Evolutionary conservation across 2,797 vertebrate genomes (phyloP).

Genomic region (Diplodus puntazzo): DNA sequence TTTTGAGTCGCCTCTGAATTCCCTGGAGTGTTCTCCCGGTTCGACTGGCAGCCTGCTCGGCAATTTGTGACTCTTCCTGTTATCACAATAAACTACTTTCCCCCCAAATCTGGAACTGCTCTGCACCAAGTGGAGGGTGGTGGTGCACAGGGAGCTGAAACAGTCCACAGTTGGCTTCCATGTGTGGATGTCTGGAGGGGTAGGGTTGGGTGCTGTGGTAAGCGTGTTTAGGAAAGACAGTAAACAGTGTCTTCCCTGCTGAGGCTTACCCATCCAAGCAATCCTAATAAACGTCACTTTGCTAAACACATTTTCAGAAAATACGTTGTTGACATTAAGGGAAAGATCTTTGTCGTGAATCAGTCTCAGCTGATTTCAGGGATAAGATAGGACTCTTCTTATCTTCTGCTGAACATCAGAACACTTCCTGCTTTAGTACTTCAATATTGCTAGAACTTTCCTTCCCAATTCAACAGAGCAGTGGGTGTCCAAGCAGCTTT

Average conservation of each 20-base stretch:
- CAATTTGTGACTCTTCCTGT: constrained; percentile 73
- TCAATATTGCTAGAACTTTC: no score
- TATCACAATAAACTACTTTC: constrained; percentile 73
- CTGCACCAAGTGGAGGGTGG: constrained; percentile 39
- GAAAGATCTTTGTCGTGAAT: no score
- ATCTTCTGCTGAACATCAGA: no score
- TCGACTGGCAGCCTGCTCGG: constrained; percentile 56
- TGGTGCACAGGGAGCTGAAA: constrained; percentile 14
- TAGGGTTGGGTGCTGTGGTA: not conserved
- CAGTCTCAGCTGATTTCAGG: no score
- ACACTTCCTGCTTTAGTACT: no score
- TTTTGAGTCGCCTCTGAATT: constrained; percentile 67
- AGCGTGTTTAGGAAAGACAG: constrained; percentile 15
- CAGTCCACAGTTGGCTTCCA: constrained; percentile 39
- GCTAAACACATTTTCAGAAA: no score
- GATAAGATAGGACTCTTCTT: no score
- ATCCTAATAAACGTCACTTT: no score
- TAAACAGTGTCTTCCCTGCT: not conserved
- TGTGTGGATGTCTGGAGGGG: constrained; percentile 20
- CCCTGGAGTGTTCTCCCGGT: constrained; percentile 35
- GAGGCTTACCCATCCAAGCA: no score
- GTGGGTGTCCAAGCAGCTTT: no score
- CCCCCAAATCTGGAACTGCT: constrained; percentile 59
- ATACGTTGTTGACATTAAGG: no score
- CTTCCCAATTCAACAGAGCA: no score